Evolutionary conservation across 2,797 vertebrate species (phyloP).

Genomic region (Vespertilio murinus): DNA sequence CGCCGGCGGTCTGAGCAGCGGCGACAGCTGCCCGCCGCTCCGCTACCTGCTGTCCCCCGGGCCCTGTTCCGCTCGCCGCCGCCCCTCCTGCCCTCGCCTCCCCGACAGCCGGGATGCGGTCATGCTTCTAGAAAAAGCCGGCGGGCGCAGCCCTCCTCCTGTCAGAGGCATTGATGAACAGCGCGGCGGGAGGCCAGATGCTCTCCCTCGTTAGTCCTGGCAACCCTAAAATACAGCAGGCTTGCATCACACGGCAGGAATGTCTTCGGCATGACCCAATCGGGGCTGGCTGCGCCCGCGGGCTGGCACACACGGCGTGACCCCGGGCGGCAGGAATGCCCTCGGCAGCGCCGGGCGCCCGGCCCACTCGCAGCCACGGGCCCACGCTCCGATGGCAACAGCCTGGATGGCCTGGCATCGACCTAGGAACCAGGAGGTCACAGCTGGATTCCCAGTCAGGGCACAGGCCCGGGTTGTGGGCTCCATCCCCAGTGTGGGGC

Average conservation of each 20-base stretch:
- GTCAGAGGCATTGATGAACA: slow-evolving; percentile 86
- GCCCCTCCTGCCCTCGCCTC: slow-evolving; percentile 80
- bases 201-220: slow-evolving; percentile 89
- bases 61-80: slow-evolving; percentile 81
- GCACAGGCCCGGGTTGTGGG: background rate
- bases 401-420: slow-evolving; percentile 41
- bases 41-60: slow-evolving; percentile 87
- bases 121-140: slow-evolving; percentile 82
- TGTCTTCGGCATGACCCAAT: slow-evolving; percentile 90
- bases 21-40: slow-evolving; percentile 86
- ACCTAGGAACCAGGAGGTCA: background rate
- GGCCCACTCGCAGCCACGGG: slow-evolving; percentile 85
- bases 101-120: slow-evolving; percentile 80
- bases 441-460: too few species aligned
- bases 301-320: slow-evolving; percentile 96
- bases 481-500: background rate
- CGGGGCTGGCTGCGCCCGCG: slow-evolving; percentile 91
- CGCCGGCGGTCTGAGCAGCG: slow-evolving; percentile 85
- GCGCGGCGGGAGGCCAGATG: slow-evolving; percentile 83
- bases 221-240: slow-evolving; percentile 89
- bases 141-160: slow-evolving; percentile 83
- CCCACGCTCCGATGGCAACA: slow-evolving; percentile 85
- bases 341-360: slow-evolving; percentile 88
- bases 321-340: slow-evolving; percentile 95
- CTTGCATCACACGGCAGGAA: slow-evolving; percentile 90